Base-by-base conservation (phyloP, 2,113 vertebrate genomes). In the Cyanistes caeruleus region DNA sequence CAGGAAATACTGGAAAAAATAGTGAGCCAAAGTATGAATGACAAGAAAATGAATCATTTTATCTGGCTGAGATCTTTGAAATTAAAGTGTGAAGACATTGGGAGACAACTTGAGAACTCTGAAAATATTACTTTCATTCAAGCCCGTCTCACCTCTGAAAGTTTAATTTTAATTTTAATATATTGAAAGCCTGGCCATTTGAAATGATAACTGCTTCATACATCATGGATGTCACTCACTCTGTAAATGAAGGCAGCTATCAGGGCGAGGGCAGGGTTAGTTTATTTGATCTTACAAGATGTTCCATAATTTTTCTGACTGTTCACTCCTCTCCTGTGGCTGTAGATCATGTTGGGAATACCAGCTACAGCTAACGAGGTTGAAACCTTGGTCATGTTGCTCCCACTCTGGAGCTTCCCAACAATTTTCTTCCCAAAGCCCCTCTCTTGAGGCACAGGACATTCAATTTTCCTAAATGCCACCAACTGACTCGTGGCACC, bases 101-200 rank as follows among this genome's bases (percentile, higher is more conserved):
- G 72, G 59, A 82, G 72, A 81, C 79, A 90, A 55, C 76, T 81
- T 70, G 83, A 87, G 74, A 62, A 75, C 53, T 82, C 69, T 74
- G 68, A 44, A 95, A 77, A 88, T 59, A 87, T 51, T 73, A 15
- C 73, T 92, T 92, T 59, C 64, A 67, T 92, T 95, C 68, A 70
- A 94, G n/a, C 85, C 67, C 15, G 20, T 58, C 80, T 93, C 60
- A 77, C 86, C 86, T 92, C 68, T 90, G 55, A 77, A 94, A 90
- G 83, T 95, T 95, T 91, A 85, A 90, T 94, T 95, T 93, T 93
- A 35, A 91, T 95, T 93, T 87, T 83, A 85, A 88, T 93, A 77
- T 90, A 85, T 94, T 90, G 92, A 86, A 94, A 93, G 76, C 79
- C 83, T 37, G 30, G 30, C 79, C 83, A 37, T 93, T 89, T 92